Conservation (phyloP, 2,888 invertebrate species). For the Strigamia crassipes region DNA sequence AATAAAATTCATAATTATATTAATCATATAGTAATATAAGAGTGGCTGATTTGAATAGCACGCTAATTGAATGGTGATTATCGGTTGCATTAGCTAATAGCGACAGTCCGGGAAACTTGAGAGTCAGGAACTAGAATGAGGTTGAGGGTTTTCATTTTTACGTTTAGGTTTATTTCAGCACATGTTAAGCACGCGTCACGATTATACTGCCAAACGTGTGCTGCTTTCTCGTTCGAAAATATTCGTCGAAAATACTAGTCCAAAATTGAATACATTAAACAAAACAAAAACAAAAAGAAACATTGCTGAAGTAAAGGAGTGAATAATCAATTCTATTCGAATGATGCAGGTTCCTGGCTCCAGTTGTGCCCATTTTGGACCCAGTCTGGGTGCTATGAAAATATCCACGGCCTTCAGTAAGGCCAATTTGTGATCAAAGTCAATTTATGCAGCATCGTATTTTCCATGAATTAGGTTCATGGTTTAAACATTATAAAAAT, state of each 20-base stretch:
- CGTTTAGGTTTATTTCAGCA: too few species aligned
- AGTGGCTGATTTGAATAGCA: not conserved
- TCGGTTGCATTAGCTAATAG: constrained; percentile 14
- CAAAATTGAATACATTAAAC: not conserved
- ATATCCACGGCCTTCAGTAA: constrained; percentile 43
- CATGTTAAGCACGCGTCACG: too few species aligned
- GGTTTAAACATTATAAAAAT: constrained; percentile 29
- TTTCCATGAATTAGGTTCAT: constrained; percentile 44
- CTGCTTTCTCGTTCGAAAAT: not conserved
- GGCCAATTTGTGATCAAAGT: constrained; percentile 48
- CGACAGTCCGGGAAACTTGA: constrained; percentile 6
- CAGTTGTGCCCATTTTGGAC: constrained; percentile 21
- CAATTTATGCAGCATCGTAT: constrained; percentile 48
- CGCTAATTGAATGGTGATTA: constrained; percentile 1
- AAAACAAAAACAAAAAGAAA: not conserved
- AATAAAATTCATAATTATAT: not conserved
- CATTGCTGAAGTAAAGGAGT: not conserved
- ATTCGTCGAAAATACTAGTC: not conserved
- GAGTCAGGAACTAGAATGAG: constrained; percentile 22
- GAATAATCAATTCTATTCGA: not conserved
- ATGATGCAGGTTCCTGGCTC: not conserved
- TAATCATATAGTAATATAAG: not conserved
- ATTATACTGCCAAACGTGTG: too few species aligned
- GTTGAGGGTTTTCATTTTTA: not conserved
- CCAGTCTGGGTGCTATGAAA: constrained; percentile 47